These are phyloP conservation scores for Hylyphantes graminicola DNA, from an alignment of 1,140 invertebrate genomes.

Conservation along the genomic window DNA sequence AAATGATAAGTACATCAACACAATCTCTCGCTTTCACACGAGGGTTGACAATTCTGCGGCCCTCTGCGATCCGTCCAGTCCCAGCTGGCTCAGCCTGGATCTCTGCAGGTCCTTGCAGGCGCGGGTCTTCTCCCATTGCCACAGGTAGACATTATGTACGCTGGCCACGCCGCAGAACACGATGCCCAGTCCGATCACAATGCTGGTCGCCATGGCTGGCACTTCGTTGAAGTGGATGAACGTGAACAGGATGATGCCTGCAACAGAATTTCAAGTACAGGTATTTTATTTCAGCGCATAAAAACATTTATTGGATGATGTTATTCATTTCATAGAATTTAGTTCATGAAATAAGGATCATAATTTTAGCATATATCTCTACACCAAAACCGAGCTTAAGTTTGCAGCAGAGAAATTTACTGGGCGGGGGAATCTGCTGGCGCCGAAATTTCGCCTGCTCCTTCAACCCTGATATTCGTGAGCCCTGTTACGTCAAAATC, in stretches of 20 bases:
- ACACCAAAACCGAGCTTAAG: too few species aligned
- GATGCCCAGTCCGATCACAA: conserved; percentile 88
- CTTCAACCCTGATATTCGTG: too few species aligned
- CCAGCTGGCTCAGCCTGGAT: conserved; percentile 58
- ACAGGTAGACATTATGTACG: conserved; percentile 93
- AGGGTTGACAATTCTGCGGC: conserved; percentile 62
- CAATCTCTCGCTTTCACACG: conserved; percentile 30
- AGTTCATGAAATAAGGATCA: neutral
- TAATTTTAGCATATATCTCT: neutral
- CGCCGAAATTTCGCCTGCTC: too few species aligned
- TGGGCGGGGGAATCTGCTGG: too few species aligned
- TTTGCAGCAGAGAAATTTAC: too few species aligned
- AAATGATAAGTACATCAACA: too few species aligned
- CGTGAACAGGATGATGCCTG: conserved; percentile 91
- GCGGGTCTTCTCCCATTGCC: conserved; percentile 79
- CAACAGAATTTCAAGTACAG: conserved; percentile 60
- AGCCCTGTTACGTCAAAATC: too few species aligned
- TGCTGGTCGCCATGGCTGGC: conserved; percentile 87
- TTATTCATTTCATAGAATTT: neutral
- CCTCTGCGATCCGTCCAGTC: conserved; percentile 28
- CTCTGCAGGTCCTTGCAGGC: conserved; percentile 64
- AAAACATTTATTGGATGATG: neutral
- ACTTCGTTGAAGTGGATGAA: conserved; percentile 92
- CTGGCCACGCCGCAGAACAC: conserved; percentile 91
- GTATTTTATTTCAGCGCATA: neutral